A percentile compares a stretch with the other conserved stretches of the same genome.
These are phyloP conservation scores for Dinomys branickii DNA, from an alignment of 2,113 vertebrate genomes.

Conservation along the genomic window DNA sequence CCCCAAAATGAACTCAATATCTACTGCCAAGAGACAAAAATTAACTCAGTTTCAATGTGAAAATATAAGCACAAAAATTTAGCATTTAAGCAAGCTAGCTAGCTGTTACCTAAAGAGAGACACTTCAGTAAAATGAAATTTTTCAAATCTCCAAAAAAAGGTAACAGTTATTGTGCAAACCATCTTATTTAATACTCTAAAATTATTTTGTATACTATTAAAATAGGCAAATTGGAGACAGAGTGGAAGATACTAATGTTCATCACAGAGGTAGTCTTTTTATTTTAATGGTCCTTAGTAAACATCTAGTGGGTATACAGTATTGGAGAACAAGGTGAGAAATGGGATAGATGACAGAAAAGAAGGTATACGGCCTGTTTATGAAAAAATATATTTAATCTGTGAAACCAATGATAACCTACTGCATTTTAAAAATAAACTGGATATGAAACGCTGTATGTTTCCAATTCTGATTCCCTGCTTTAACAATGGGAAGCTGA, in stretches of 20 bases:
- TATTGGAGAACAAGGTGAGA: neutral
- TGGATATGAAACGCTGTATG: neutral
- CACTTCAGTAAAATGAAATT: neutral
- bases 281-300: constrained; percentile 35
- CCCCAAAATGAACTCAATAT: constrained; percentile 70
- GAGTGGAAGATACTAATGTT: neutral
- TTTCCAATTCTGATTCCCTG: constrained; percentile 4
- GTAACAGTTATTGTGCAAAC: neutral
- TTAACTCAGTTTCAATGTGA: constrained; percentile 72
- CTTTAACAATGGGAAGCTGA: constrained; percentile 23
- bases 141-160: constrained; percentile 48
- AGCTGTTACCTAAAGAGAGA: constrained; percentile 68
- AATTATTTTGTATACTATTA: neutral
- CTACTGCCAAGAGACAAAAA: constrained; percentile 73
- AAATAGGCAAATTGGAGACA: constrained; percentile 3
- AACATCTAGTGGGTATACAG: neutral
- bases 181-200: neutral
- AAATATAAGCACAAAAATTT: constrained; percentile 62
- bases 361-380: neutral
- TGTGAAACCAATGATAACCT: neutral
- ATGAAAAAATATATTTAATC: constrained; percentile 31
- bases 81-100: constrained; percentile 66
- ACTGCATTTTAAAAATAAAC: constrained; percentile 54
- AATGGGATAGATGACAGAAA: neutral
- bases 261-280: neutral